Evolutionary conservation across 2,888 invertebrate species (phyloP), one percentile per base, ranked within the genome.

Genomic region (Tipula lateralis): DNA sequence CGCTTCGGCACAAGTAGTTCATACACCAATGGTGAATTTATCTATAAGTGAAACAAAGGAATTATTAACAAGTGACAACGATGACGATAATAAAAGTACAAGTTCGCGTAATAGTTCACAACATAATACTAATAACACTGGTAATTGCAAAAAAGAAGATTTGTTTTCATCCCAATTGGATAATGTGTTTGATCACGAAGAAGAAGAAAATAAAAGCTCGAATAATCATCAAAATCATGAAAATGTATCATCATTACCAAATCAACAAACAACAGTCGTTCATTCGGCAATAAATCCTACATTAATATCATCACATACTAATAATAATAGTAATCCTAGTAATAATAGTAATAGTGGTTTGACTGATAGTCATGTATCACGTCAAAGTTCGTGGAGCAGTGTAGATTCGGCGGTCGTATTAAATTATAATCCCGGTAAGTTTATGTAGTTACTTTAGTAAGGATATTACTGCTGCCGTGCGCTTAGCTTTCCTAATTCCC

Each of bases 331-430:
- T 39, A 39, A 39, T 39, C 39, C 4, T 39, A 39, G n/a, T 44
- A 44, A 44, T 44, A 84, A 80, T 86, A 84, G 29, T 88, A 88
- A 29, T 87, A 88, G 32, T 66, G 66, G 66, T 19, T 66, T 66
- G 24, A 66, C 7, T 24, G 66, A 66, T 9, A 66, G 66, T 66
- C 24, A 36, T 36, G 84, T 93, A 1, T 93, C 93, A 86, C 91
- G 95, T 36, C 95, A 95, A 89, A 94, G 94, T 89, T 95, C 95
- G 84, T 95, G 95, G 94, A 94, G 93, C 88, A 93, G 93, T 88
- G 93, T 93, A 88, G 95, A 95, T 89, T 95, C 95, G 88, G 95
- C 95, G 30, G 94, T 95, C 39, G 94, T 93, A 83, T 91, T 94
- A 86, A 92, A 92, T 13, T 86, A 91, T 89, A 29, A 82, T 82